phyloP scores from a whole-genome alignment of 2,797 vertebrate species.

The Catostomus latipinnis region DNA sequence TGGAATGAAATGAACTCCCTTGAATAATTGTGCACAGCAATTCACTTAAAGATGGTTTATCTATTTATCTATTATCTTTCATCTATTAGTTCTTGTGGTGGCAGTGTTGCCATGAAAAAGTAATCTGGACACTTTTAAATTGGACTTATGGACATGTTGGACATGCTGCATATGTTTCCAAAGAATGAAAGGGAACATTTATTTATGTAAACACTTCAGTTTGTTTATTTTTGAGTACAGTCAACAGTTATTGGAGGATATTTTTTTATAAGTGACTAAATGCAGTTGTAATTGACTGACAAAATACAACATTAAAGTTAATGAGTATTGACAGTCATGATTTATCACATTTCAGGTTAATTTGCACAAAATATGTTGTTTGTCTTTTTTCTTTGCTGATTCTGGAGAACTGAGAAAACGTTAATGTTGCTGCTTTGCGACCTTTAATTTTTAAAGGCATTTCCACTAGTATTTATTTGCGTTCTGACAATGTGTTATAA shows the following conservation, averaged over 20 bases:
- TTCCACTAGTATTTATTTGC: constrained; percentile 23
- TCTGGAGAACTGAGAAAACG: not conserved
- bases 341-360: constrained; percentile 10
- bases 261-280: not conserved
- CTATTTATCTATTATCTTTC: too few relatives aligned
- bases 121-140: not conserved
- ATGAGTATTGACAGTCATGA: not conserved
- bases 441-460: not conserved
- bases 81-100: constrained; percentile 1
- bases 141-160: too few relatives aligned
- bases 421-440: constrained; percentile 19
- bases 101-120: constrained; percentile 10
- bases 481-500: not conserved
- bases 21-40: too few relatives aligned
- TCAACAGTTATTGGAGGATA: not conserved
- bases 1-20: too few relatives aligned
- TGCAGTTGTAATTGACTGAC: not conserved
- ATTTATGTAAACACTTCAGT: too few relatives aligned
- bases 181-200: not conserved
- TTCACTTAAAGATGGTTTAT: too few relatives aligned
- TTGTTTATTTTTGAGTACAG: not conserved
- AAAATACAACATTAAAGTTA: too few relatives aligned
- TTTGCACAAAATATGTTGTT: not conserved
- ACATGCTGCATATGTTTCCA: not conserved
- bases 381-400: not conserved